Evolutionary conservation across 2,797 vertebrate species (phyloP).

Genomic region (Odontamblyopus lacepedii): DNA sequence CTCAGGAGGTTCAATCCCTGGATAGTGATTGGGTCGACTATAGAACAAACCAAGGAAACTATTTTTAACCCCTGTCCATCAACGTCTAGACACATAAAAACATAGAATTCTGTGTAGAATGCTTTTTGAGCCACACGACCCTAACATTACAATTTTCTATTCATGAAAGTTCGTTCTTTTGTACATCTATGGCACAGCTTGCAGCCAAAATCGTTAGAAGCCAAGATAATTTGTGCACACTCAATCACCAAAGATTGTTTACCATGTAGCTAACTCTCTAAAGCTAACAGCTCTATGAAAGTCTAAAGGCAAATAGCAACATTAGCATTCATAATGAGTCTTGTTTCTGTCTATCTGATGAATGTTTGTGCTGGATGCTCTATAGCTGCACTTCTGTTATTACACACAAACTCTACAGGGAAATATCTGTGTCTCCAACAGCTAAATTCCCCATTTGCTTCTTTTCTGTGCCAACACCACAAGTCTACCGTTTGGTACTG

Average conservation of each 20-base stretch:
- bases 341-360: conserved; percentile 12
- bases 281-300: background rate
- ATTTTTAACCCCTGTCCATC: conserved; percentile 44
- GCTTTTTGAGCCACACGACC: background rate
- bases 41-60: conserved; percentile 29
- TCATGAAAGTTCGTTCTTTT: background rate
- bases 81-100: background rate
- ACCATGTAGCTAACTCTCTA: background rate
- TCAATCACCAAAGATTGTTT: background rate
- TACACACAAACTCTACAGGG: conserved; percentile 2
- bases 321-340: conserved; percentile 14
- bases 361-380: conserved; percentile 1
- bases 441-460: background rate
- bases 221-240: background rate
- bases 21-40: conserved; percentile 57
- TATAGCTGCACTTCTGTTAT: conserved; percentile 8
- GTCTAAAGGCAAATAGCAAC: conserved; percentile 1
- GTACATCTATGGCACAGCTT: background rate
- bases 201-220: background rate
- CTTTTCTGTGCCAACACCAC: conserved; percentile 8
- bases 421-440: conserved; percentile 10
- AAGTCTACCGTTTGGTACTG: background rate
- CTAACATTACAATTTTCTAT: background rate
- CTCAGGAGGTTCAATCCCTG: conserved; percentile 69
- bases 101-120: background rate